Base-by-base conservation (phyloP, 2,797 vertebrate species). In the Eleutherodactylus coqui region DNA sequence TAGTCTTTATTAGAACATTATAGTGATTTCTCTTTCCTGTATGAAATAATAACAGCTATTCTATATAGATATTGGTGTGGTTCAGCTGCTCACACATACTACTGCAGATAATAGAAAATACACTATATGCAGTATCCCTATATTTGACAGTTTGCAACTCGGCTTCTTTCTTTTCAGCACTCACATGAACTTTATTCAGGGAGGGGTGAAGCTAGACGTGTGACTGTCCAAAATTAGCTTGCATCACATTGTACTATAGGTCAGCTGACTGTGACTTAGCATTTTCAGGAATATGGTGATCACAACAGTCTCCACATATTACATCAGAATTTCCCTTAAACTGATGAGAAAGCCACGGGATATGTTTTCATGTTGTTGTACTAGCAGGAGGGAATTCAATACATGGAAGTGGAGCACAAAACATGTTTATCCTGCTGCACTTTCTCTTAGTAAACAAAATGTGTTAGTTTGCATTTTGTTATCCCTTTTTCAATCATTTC, bases 201-300 rank as follows among this genome's bases (percentile, higher is more conserved):
- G 45, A 27, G n/a, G 80, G 3, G 10, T 36, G 32, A 70, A 17
- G 21, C 34, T 32, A 90, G 89, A 86, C 64, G 88, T 6, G 85
- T 88, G 0, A 17, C 72, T 60, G 77, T 72, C 85, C 73, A 88
- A 79, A 55, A n/a, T 88, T 88, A 92, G 89, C 49, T 88, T 4
- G 0, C 0, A 0, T 78, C 72, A 80, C 29, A 1, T 14, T 45
- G 72, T 45, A 72, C 85, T 16, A 82, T 49, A 69, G 7, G 87
- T 55, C 0, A 1, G 73, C 82, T 89, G 76, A 21, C 36, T 88
- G 27, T 87, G 85, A 89, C 77, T 84, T 53, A 0, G 0, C 88
- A 82, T 86, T 89, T 84, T 87, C n/a, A 0, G 84, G 0, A 0
- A 1, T 1, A 70, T 32, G 29, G 62, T 17, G 80, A 83, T 78